Evolutionary conservation across 2,113 vertebrate genomes (phyloP), one percentile per base, ranked within the genome.

Genomic region (Thomomys bottae): DNA sequence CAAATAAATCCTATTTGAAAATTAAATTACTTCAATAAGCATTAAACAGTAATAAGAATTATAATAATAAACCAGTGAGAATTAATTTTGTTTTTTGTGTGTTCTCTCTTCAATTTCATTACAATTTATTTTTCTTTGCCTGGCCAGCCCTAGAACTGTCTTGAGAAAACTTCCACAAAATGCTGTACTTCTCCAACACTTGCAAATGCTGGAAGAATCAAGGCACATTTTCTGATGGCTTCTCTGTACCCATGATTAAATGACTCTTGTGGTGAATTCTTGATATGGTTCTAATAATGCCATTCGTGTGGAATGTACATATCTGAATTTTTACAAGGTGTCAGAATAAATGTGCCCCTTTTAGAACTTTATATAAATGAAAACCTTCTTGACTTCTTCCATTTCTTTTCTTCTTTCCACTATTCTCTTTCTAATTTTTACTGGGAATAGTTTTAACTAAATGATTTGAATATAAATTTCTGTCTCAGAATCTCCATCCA

Each of bases 301-400:
- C 45, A 54, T 6, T 81, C 28, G 61, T 61, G 45, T 54, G 67
- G 30, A 77, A n/a, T 20, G 59, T 26, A 34, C 20, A 61, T 1
- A 73, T 79, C 54, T 26, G 66, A 40, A 23, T 61, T 89, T 63
- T 80, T 57, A 73, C 49, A 20, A 84, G 42, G 21, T 32, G 40
- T 81, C 61, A 71, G 28, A 20, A 10, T n/a, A 36, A 23, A 76
- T 84, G 64, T 66, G 34, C 6, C 38, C 7, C 66, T 45, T 2
- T 17, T 79, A 40, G 14, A 40, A 87, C 59, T 87, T 83, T 87
- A 57, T 88, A 42, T 64, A 85, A 85, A 90, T 68, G 68, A 36
- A 14, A 63, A 64, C 20, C 17, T 72, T 88, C 67, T 67, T 63
- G 34, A 68, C 21, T 38, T 86, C 14, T 78, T 32, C 42, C 30